These are phyloP conservation scores for Erethizon dorsatum DNA, from an alignment of 2,797 vertebrate species.

Conservation along the genomic window DNA sequence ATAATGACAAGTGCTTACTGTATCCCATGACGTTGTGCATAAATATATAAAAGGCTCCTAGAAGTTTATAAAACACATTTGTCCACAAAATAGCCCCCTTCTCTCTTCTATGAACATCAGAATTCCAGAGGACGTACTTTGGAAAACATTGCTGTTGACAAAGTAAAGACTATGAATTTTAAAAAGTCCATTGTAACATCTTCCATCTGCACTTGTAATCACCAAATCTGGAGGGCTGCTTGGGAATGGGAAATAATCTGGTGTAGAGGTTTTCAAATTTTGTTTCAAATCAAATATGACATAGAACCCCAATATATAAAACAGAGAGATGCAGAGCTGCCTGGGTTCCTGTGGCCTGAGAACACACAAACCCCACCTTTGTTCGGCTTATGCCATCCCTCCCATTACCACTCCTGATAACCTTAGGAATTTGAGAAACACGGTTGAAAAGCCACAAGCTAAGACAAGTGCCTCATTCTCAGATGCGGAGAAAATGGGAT, in stretches of 20 bases:
- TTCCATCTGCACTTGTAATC: background rate
- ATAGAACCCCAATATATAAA: background rate
- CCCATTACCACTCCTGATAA: background rate
- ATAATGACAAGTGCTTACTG: background rate
- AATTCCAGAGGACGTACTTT: slow-evolving; percentile 33
- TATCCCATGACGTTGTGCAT: background rate
- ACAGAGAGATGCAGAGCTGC: background rate
- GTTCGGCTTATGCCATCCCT: background rate
- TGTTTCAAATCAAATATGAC: slow-evolving; percentile 41
- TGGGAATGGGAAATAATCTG: slow-evolving; percentile 32
- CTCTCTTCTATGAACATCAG: background rate
- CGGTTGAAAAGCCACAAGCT: background rate
- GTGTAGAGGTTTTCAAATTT: background rate
- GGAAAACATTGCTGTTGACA: background rate
- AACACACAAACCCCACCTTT: background rate
- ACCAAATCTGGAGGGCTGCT: slow-evolving; percentile 28
- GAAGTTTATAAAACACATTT: slow-evolving; percentile 2
- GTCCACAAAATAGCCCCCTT: background rate
- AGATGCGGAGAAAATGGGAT: background rate
- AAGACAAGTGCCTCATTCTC: background rate
- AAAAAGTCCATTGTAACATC: background rate
- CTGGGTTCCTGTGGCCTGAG: background rate
- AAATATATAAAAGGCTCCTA: background rate
- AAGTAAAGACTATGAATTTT: background rate
- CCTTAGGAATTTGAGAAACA: background rate